Conservation (phyloP, 2,113 vertebrate genomes). For the Gallinago jamesoni region DNA sequence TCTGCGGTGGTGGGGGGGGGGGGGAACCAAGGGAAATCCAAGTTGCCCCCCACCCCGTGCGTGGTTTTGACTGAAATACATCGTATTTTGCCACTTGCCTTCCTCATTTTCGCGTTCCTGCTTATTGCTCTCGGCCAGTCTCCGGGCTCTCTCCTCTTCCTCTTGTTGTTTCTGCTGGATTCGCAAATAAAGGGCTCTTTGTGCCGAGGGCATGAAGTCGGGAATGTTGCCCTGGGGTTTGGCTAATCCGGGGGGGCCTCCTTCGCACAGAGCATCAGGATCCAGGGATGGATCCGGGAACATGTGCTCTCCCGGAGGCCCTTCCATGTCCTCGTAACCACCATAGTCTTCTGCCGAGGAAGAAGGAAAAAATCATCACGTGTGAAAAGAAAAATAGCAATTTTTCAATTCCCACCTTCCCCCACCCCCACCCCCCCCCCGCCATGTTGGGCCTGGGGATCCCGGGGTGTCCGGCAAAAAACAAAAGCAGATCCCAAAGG, state of each 20-base stretch:
- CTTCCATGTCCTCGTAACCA: constrained; percentile 76
- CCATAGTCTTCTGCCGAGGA: constrained; percentile 80
- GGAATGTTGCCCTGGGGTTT: constrained; percentile 80
- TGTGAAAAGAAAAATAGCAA: neutral
- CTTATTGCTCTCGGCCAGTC: constrained; percentile 83
- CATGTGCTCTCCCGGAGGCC: constrained; percentile 63
- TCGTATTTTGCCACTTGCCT: constrained; percentile 68
- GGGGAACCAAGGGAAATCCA: too few relatives aligned
- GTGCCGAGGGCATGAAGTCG: constrained; percentile 91
- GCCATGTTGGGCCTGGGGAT: fast-evolving
- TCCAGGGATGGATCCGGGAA: constrained; percentile 72
- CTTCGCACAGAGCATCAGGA: constrained; percentile 67
- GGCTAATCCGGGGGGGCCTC: constrained; percentile 69
- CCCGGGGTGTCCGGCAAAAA: fast-evolving
- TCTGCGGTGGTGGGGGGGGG: too few relatives aligned
- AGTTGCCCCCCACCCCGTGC: fast-evolving
- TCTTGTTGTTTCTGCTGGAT: constrained; percentile 97
- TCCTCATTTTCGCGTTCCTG: constrained; percentile 81
- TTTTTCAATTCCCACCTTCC: too few relatives aligned
- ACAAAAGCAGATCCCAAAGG: neutral
- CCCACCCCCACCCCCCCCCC: neutral
- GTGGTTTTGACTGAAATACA: fast-evolving
- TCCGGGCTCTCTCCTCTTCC: constrained; percentile 89
- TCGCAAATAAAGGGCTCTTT: constrained; percentile 90
- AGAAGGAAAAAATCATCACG: neutral